A percentile compares a stretch with the other conserved stretches of the same genome.
Conservation (phyloP, 2,113 vertebrate species). For the Aix galericulata region DNA sequence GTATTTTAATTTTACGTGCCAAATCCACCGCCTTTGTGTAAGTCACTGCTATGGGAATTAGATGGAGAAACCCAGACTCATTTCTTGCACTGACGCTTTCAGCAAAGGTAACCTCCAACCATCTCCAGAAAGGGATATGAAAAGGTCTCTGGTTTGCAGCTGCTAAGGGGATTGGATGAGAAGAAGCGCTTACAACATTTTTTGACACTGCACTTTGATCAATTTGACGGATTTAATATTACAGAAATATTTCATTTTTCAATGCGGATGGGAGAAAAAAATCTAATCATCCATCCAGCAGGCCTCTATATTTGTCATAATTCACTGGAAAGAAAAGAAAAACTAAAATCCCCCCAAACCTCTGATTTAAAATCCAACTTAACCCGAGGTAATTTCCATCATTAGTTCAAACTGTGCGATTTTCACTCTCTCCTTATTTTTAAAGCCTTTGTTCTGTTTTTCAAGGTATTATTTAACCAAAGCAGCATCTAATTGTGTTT, state of each 20-base stretch:
- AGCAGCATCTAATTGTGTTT: slow-evolving; percentile 75
- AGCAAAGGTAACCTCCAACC: not conserved
- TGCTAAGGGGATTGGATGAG: slow-evolving; percentile 59
- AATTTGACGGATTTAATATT: slow-evolving; percentile 80
- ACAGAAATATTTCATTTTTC: slow-evolving; percentile 82
- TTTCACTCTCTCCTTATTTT: slow-evolving; percentile 25
- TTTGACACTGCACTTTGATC: slow-evolving; percentile 77
- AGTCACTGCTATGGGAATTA: not conserved
- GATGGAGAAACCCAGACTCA: slow-evolving; percentile 25
- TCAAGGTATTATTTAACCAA: slow-evolving; percentile 72
- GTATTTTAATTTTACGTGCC: rapidly evolving
- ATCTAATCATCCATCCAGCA: slow-evolving; percentile 75
- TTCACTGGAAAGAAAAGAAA: slow-evolving; percentile 45
- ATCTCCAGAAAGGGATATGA: slow-evolving; percentile 32
- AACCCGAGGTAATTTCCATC: slow-evolving; percentile 64
- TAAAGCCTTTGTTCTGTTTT: slow-evolving; percentile 58
- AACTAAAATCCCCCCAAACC: not conserved
- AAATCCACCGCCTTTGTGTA: not conserved
- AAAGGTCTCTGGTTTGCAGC: slow-evolving; percentile 42
- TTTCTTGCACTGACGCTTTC: not conserved
- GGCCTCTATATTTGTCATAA: slow-evolving; percentile 63
- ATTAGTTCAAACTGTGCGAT: slow-evolving; percentile 60
- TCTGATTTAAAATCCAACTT: slow-evolving; percentile 63
- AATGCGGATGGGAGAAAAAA: slow-evolving; percentile 46
- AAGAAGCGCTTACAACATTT: slow-evolving; percentile 69